A percentile compares a stretch with the other conserved stretches of the same genome.
Conservation (phyloP, 2,888 invertebrate species). For the Orthosia incerta region DNA sequence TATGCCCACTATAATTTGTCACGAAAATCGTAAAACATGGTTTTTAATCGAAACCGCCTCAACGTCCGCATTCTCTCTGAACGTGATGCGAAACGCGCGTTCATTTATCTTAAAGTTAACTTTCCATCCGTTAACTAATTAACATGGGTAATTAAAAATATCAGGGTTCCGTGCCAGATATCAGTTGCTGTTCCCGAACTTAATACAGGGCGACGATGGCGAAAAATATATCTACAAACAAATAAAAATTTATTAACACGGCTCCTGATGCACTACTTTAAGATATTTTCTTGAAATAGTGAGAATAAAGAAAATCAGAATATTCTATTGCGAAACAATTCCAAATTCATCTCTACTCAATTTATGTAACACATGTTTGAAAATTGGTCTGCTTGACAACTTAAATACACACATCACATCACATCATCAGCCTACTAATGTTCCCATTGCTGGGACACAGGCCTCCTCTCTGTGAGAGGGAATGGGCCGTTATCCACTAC, state of each 20-base stretch:
- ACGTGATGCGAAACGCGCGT: constrained; percentile 63
- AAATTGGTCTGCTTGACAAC: no score
- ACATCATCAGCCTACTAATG: no score
- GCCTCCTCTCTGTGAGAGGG: no score
- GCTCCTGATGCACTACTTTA: not conserved
- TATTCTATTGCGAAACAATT: no score
- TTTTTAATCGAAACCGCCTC: constrained; percentile 48
- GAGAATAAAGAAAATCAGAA: no score
- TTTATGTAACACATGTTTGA: no score
- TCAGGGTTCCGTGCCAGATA: constrained; percentile 33
- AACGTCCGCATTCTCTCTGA: constrained; percentile 65
- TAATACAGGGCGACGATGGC: not conserved
- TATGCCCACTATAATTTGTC: constrained; percentile 58
- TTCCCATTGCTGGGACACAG: no score
- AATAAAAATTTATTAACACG: not conserved
- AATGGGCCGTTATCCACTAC: no score
- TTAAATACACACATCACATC: no score
- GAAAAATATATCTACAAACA: not conserved
- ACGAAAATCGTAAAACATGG: constrained; percentile 54
- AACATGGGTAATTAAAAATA: constrained; percentile 68
- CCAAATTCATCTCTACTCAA: no score
- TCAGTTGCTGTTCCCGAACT: not conserved
- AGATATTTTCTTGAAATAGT: no score
- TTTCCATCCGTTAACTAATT: constrained; percentile 74
- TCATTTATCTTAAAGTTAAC: constrained; percentile 56